These are phyloP conservation scores for Tetragonula clypearis DNA, from an alignment of 1,140 invertebrate genomes.

Conservation along the genomic window DNA sequence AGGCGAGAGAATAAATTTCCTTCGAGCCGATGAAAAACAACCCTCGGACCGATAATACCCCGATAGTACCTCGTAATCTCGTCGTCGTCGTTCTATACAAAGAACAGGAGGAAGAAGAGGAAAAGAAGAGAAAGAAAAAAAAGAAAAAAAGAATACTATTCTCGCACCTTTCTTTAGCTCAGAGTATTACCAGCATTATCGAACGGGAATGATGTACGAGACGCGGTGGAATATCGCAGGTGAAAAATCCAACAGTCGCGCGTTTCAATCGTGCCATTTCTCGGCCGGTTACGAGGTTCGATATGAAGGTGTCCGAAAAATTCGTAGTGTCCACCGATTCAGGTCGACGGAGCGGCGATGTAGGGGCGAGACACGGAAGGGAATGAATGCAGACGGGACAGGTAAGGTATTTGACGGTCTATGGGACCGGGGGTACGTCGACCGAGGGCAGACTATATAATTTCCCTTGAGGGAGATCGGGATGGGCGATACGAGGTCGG, in stretches of 20 bases:
- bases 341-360: slow-evolving; percentile 55
- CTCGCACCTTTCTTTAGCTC: background rate
- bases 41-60: background rate
- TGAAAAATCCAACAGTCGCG: slow-evolving; percentile 39
- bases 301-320: slow-evolving; percentile 71
- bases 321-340: slow-evolving; percentile 65
- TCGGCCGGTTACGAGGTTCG: slow-evolving; percentile 43
- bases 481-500: slow-evolving; percentile 65
- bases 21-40: slow-evolving; percentile 11
- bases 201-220: background rate
- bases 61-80: background rate
- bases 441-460: slow-evolving; percentile 77
- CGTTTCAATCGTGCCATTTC: slow-evolving; percentile 52
- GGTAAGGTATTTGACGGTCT: slow-evolving; percentile 77
- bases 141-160: background rate
- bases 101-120: background rate
- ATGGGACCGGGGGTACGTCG: slow-evolving; percentile 66
- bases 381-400: slow-evolving; percentile 72
- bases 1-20: slow-evolving; percentile 29
- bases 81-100: background rate
- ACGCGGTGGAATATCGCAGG: background rate
- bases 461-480: slow-evolving; percentile 82
- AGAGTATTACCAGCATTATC: background rate
- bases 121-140: too few species aligned
- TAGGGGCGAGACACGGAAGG: slow-evolving; percentile 61